phyloP scores from a whole-genome alignment of 2,797 vertebrate genomes.

The Hydrocynus forskahlii region DNA sequence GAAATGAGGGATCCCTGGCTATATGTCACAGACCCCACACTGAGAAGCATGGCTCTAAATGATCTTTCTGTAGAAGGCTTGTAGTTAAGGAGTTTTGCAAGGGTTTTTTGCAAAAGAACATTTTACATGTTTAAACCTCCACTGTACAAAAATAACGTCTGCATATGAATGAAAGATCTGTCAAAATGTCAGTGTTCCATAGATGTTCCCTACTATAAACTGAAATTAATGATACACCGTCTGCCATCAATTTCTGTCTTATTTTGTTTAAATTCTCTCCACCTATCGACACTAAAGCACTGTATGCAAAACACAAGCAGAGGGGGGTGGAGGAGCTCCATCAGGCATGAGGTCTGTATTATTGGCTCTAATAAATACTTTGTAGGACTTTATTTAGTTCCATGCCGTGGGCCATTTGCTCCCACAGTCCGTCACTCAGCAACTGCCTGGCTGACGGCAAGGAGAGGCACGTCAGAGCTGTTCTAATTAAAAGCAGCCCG shows the following conservation, averaged over 20 bases:
- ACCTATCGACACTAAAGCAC: slow-evolving; percentile 15
- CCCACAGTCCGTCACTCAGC: slow-evolving; percentile 62
- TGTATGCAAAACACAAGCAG: slow-evolving; percentile 17
- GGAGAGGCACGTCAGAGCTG: slow-evolving; percentile 48
- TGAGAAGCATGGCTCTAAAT: too few relatives aligned
- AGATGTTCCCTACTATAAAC: not conserved
- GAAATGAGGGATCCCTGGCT: too few relatives aligned
- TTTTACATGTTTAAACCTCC: too few relatives aligned
- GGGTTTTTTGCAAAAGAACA: too few relatives aligned
- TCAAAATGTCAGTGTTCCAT: slow-evolving; percentile 2
- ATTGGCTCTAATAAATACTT: slow-evolving; percentile 62
- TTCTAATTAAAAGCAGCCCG: slow-evolving; percentile 57
- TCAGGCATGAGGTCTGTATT: slow-evolving; percentile 54
- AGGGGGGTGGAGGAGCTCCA: slow-evolving; percentile 27
- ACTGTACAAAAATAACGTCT: too few relatives aligned
- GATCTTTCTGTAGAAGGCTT: too few relatives aligned
- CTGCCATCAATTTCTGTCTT: slow-evolving; percentile 29
- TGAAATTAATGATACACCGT: slow-evolving; percentile 23
- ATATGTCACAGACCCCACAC: too few relatives aligned
- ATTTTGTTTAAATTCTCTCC: slow-evolving; percentile 26
- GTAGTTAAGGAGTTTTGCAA: too few relatives aligned
- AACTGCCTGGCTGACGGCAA: slow-evolving; percentile 50
- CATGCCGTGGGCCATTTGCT: slow-evolving; percentile 61
- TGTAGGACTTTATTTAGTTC: slow-evolving; percentile 62
- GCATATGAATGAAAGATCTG: too few relatives aligned